Conservation (phyloP, 2,888 invertebrate species). For the Caradrina kadenii region DNA sequence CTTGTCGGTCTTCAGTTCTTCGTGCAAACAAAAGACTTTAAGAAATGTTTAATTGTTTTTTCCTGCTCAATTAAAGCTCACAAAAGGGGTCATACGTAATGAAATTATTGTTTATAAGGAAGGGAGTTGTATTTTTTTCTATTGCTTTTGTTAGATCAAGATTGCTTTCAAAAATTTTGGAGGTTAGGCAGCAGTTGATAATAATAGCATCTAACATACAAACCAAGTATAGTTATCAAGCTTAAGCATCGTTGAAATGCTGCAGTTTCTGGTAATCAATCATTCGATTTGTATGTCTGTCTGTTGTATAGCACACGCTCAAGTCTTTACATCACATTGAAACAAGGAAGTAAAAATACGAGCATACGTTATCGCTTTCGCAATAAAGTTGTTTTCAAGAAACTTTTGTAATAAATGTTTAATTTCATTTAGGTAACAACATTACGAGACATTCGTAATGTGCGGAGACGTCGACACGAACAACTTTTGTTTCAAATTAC, state of each 20-base stretch:
- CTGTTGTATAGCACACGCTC: conserved; percentile 9
- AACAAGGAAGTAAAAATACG: conserved; percentile 54
- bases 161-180: no score
- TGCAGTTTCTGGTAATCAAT: background rate
- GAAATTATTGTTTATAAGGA: conserved; percentile 17
- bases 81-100: conserved; percentile 27
- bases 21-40: conserved; percentile 13
- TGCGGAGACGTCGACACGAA: conserved; percentile 58
- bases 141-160: no score
- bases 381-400: conserved; percentile 57
- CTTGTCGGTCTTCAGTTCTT: conserved; percentile 32
- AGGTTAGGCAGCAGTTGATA: no score
- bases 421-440: conserved; percentile 73
- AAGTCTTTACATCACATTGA: conserved; percentile 28
- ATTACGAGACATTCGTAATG: conserved; percentile 68
- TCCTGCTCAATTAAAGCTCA: conserved; percentile 6
- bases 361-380: conserved; percentile 60
- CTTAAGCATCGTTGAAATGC: background rate
- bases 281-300: background rate
- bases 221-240: no score
- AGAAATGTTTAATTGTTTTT: conserved; percentile 17
- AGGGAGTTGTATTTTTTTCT: background rate
- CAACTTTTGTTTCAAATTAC: conserved; percentile 69
- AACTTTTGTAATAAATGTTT: conserved; percentile 76
- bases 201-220: no score